These are phyloP conservation scores for Elaphurus davidianus DNA, from an alignment of 2,113 vertebrate genomes.

Conservation along the genomic window DNA sequence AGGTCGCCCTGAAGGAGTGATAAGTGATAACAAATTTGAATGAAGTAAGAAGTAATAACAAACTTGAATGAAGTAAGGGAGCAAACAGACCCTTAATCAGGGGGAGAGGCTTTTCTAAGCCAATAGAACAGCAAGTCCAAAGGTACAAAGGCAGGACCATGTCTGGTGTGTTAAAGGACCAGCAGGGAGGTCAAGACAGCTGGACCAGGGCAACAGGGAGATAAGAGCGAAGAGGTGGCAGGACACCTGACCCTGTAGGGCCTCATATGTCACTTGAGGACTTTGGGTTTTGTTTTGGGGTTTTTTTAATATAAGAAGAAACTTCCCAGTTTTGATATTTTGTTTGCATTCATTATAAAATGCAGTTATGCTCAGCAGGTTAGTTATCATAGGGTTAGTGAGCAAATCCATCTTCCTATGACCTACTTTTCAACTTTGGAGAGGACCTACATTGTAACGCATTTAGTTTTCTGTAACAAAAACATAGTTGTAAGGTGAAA, in stretches of 20 bases:
- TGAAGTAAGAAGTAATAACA: background rate
- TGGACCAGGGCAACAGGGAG: background rate
- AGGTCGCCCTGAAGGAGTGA: background rate
- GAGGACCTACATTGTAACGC: background rate
- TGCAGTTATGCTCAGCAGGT: background rate
- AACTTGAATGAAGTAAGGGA: background rate
- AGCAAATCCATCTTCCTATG: background rate
- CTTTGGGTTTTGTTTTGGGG: background rate
- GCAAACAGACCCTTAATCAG: background rate
- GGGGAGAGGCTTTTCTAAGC: background rate
- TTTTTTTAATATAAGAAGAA: background rate
- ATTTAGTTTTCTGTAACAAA: background rate
- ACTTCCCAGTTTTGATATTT: background rate
- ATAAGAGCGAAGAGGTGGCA: background rate
- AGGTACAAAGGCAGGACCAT: background rate
- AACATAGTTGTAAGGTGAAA: background rate
- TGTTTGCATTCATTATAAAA: background rate
- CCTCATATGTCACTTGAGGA: background rate
- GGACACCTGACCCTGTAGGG: background rate
- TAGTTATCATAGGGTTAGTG: background rate
- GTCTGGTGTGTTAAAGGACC: background rate
- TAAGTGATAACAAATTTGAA: background rate
- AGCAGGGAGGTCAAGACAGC: background rate
- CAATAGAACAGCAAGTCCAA: background rate
- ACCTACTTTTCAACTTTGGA: background rate